These are phyloP conservation scores for Pissodes strobi DNA, from an alignment of 1,140 invertebrate species.

Conservation along the genomic window DNA sequence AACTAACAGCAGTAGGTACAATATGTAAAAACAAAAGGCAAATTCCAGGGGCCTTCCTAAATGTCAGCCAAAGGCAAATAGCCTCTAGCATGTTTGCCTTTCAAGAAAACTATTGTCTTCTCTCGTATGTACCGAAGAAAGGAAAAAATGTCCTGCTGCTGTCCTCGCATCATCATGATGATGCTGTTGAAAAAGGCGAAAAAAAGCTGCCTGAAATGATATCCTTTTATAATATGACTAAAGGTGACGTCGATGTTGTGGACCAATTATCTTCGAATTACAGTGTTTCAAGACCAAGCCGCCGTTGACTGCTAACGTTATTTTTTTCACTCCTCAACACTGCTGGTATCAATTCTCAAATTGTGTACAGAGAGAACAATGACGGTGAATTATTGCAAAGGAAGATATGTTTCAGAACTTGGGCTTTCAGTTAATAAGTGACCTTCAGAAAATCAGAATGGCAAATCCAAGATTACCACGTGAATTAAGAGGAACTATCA, in stretches of 20 bases:
- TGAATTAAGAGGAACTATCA: too few species aligned
- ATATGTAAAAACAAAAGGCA: slow-evolving; percentile 46
- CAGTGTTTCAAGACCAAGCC: slow-evolving; percentile 17
- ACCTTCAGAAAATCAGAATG: too few species aligned
- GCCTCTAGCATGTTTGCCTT: slow-evolving; percentile 28
- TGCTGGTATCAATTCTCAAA: too few species aligned
- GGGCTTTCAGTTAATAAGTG: too few species aligned
- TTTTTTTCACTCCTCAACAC: slow-evolving; percentile 29
- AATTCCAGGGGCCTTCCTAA: slow-evolving; percentile 8
- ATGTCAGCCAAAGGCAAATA: background rate
- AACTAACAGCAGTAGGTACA: slow-evolving; percentile 47
- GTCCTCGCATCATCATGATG: slow-evolving; percentile 43
- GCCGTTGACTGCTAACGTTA: slow-evolving; percentile 31
- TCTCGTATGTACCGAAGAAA: slow-evolving; percentile 43
- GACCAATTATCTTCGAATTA: slow-evolving; percentile 32
- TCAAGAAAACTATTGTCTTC: slow-evolving; percentile 22
- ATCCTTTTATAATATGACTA: slow-evolving; percentile 33
- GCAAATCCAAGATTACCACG: too few species aligned
- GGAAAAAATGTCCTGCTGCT: slow-evolving; percentile 43
- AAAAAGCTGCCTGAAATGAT: slow-evolving; percentile 34
- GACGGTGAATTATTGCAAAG: too few species aligned
- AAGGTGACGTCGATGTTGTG: slow-evolving; percentile 29
- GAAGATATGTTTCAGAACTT: too few species aligned
- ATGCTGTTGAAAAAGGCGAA: slow-evolving; percentile 22
- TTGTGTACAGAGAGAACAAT: too few species aligned